Evolutionary conservation across 2,113 vertebrate species (phyloP).

Genomic region (Eudyptes chrysolophus): DNA sequence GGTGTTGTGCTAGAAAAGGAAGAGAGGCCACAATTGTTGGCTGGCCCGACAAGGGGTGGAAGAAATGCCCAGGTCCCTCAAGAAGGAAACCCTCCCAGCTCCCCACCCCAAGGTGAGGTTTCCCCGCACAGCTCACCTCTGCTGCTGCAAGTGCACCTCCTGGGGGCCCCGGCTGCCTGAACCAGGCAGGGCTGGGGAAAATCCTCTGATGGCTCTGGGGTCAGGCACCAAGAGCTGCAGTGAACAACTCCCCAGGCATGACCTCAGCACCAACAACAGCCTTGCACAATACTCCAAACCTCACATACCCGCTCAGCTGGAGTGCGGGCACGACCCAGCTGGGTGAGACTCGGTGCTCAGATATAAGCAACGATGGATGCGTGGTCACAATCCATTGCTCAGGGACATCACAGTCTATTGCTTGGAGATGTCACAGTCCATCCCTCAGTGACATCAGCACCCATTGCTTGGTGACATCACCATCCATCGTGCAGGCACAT

Average conservation of each 20-base stretch:
- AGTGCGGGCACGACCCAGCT: background rate
- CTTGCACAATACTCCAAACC: background rate
- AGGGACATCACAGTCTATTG: background rate
- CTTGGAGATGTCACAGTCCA: background rate
- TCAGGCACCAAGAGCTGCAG: background rate
- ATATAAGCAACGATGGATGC: no score
- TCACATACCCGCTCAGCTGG: accelerated
- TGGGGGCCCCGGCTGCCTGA: background rate
- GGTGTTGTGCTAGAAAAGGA: background rate
- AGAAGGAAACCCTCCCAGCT: background rate
- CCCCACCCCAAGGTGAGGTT: background rate
- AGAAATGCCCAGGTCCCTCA: background rate
- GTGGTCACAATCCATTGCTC: background rate
- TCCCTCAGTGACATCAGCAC: background rate
- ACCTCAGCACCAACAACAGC: background rate
- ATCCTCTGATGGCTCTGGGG: background rate
- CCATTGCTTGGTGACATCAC: background rate
- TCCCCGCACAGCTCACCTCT: background rate
- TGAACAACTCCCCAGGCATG: accelerated
- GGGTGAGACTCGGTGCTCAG: background rate
- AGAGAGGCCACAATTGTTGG: background rate
- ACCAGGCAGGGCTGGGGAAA: background rate
- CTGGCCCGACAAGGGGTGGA: background rate
- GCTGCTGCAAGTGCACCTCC: accelerated
- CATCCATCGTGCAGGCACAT: no score